Evolutionary conservation across 2,113 vertebrate genomes (phyloP), one percentile per base, ranked within the genome.

Genomic region (Pachypanchax playfairii): DNA sequence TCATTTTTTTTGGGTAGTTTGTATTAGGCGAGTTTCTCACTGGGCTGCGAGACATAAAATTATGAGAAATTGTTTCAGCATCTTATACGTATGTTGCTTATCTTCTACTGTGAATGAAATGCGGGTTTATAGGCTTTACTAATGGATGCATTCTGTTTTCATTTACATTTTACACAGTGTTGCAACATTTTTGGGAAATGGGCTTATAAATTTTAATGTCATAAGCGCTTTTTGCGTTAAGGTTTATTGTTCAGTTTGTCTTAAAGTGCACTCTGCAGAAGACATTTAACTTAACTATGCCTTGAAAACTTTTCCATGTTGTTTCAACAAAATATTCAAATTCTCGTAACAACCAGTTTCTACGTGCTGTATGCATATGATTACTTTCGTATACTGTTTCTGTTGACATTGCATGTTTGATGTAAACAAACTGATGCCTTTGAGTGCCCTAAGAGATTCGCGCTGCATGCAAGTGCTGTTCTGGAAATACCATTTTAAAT

Each of bases 401-500:
- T 68, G 59, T 72, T 75, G 26, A 54, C 73, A 56, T 22, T 75
- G 83, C 82, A 81, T 77, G 39, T 65, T 67, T 55, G 35, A 75
- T 58, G 62, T 59, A 64, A 24, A 75, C 38, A 53, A 74, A 31
- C 64, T 10, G 28, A 87, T 79, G 75, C 80, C 82, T 88, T 77
- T 43, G 42, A 73, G 51, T 73, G 79, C 79, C 82, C 52, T 28
- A 67, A 68, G 74, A 87, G 82, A 86, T 87, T 87, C 74, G 69
- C 54, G 70, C 84, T 87, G 87, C 82, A 84, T 87, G 83, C 72
- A 51, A 28, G 28, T 36, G 25, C 59, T 67, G 24, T 41, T 29
- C 22, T 1, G 21, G 29, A 60, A 47, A 26, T 39, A 48, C 13
- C 54, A 46, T 20, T 35, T 6, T 43, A 7, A 59, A 25, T 70